These are phyloP conservation scores for Bothrops jararaca DNA, from an alignment of 2,113 vertebrate genomes.

Conservation along the genomic window DNA sequence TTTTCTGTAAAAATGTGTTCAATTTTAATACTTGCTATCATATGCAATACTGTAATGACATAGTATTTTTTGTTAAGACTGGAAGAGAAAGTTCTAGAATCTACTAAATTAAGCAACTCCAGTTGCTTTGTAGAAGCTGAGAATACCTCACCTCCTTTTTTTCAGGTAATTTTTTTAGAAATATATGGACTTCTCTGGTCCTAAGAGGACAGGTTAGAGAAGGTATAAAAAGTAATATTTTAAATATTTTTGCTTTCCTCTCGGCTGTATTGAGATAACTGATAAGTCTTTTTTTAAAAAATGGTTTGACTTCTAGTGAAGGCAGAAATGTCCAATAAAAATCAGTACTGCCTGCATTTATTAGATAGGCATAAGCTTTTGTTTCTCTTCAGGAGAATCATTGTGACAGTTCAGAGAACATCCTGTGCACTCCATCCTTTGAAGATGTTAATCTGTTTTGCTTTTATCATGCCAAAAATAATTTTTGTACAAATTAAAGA, in stretches of 20 bases:
- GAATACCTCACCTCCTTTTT: background rate
- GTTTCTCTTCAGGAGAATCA: background rate
- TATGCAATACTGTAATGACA: background rate
- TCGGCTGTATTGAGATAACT: background rate
- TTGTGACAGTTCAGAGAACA: background rate
- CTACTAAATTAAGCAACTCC: background rate
- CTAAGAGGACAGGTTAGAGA: background rate
- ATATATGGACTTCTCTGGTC: background rate
- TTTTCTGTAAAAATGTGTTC: background rate
- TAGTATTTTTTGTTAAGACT: background rate
- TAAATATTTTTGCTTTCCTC: background rate
- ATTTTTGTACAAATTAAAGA: constrained; percentile 1
- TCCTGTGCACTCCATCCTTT: background rate
- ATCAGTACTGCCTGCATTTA: background rate
- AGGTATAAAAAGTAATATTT: background rate
- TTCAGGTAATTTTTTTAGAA: background rate
- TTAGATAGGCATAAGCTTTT: background rate
- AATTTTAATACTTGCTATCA: background rate
- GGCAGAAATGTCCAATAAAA: background rate
- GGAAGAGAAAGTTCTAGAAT: background rate
- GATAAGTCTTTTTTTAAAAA: background rate
- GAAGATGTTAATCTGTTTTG: background rate
- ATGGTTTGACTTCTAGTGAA: background rate
- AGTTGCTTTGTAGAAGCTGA: background rate
- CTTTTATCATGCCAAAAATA: background rate